A percentile compares a stretch with the other conserved stretches of the same genome.
phyloP scores from a whole-genome alignment of 2,113 vertebrate species.

The Lepus timidus region DNA sequence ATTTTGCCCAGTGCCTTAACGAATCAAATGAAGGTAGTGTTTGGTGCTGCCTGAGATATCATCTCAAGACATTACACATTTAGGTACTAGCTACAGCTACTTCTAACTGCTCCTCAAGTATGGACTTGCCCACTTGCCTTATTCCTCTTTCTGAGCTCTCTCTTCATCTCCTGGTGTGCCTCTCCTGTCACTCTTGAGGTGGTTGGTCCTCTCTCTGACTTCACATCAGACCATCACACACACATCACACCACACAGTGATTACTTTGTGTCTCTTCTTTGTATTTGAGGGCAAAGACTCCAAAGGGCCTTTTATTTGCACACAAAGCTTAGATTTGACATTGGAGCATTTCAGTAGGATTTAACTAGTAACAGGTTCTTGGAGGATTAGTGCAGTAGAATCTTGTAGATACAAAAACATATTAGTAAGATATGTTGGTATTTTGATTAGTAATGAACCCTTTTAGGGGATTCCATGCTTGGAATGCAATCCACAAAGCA shows the following conservation, averaged over 20 bases:
- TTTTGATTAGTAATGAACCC: neutral
- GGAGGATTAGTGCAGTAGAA: neutral
- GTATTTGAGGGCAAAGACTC: neutral
- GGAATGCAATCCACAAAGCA: neutral
- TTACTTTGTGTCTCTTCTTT: neutral
- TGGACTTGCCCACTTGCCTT: neutral
- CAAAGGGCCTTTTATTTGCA: neutral
- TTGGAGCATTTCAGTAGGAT: neutral
- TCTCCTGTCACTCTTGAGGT: neutral
- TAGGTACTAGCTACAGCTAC: too few relatives aligned
- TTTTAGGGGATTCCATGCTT: neutral
- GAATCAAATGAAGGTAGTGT: neutral
- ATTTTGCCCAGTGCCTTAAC: neutral
- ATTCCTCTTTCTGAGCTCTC: neutral
- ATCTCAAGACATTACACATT: neutral
- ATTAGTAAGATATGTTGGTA: neutral
- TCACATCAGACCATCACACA: neutral
- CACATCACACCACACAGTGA: neutral
- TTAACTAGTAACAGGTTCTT: neutral
- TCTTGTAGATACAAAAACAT: neutral
- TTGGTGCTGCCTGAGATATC: neutral
- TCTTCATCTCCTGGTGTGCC: neutral
- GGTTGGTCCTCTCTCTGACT: neutral
- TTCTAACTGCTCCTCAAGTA: neutral
- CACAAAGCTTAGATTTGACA: neutral